A percentile compares a stretch with the other conserved stretches of the same genome.
Conservation (phyloP, 2,797 vertebrate species). For the Muscicapa comitata region DNA sequence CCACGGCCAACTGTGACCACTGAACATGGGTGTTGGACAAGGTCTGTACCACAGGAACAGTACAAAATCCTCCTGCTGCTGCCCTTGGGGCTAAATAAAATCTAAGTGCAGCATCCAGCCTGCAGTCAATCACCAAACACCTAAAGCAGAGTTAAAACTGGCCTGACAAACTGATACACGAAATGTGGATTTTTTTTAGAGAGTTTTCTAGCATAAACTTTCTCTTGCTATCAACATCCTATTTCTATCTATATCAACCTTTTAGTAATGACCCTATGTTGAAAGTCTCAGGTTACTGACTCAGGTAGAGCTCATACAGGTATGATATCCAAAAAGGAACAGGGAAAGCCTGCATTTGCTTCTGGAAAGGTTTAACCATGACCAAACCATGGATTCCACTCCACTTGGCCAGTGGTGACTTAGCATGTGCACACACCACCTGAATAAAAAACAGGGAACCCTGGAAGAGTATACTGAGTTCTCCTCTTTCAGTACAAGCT, state of each 20-base stretch:
- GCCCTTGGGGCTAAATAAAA: background rate
- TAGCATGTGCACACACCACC: background rate
- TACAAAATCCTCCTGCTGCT: background rate
- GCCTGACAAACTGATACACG: background rate
- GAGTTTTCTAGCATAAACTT: background rate
- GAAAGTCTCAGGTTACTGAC: background rate
- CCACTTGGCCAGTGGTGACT: background rate
- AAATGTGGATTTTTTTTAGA: background rate
- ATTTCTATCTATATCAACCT: background rate
- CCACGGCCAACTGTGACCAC: rapidly evolving
- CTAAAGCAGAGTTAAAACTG: background rate
- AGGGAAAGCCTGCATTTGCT: background rate
- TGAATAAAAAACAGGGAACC: background rate
- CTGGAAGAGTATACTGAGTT: background rate
- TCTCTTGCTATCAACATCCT: background rate
- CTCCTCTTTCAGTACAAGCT: background rate
- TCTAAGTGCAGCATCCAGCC: background rate
- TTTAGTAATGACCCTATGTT: background rate
- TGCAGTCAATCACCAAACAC: background rate
- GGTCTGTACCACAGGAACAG: rapidly evolving
- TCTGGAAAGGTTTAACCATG: background rate
- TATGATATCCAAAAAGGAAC: background rate
- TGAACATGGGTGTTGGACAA: rapidly evolving
- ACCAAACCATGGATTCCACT: background rate
- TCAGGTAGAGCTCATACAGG: background rate